Percentiles rank a stretch among this genome's conserved stretches.
Evolutionary conservation across 2,797 vertebrate genomes (phyloP).

Genomic region (Tragelaphus oryx): DNA sequence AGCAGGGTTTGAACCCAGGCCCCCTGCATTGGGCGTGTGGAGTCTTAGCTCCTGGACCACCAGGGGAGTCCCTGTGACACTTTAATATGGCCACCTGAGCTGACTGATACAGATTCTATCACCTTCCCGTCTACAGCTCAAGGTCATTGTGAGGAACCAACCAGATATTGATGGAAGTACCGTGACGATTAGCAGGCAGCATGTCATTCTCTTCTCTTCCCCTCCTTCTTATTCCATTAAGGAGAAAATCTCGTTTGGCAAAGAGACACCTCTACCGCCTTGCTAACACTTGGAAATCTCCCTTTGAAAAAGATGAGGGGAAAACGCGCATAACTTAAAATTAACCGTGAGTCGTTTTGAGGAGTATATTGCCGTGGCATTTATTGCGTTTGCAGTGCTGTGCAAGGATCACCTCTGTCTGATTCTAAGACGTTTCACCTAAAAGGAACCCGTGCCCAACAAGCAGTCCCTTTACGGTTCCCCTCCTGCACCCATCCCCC

Average conservation of each 20-base stretch:
- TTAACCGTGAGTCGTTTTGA: fast-evolving
- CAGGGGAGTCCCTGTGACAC: neutral
- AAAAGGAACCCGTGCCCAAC: fast-evolving
- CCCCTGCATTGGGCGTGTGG: neutral
- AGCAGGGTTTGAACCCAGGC: neutral
- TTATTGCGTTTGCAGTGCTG: fast-evolving
- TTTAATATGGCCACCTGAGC: neutral
- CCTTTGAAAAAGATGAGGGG: neutral
- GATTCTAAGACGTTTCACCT: neutral
- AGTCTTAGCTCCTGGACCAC: neutral
- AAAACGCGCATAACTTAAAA: neutral
- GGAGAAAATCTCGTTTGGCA: neutral
- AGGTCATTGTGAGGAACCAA: neutral
- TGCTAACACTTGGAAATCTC: neutral
- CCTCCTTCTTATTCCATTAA: neutral
- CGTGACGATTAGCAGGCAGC: fast-evolving
- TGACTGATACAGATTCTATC: fast-evolving
- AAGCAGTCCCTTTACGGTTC: fast-evolving
- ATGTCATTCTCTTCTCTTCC: neutral
- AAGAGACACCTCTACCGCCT: neutral
- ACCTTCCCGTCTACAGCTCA: neutral
- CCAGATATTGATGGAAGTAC: fast-evolving
- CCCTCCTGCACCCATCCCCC: fast-evolving
- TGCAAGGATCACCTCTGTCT: fast-evolving
- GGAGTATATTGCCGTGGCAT: fast-evolving